Evolutionary conservation across 2,888 invertebrate species (phyloP).

Genomic region (Scaeva pyrastri): DNA sequence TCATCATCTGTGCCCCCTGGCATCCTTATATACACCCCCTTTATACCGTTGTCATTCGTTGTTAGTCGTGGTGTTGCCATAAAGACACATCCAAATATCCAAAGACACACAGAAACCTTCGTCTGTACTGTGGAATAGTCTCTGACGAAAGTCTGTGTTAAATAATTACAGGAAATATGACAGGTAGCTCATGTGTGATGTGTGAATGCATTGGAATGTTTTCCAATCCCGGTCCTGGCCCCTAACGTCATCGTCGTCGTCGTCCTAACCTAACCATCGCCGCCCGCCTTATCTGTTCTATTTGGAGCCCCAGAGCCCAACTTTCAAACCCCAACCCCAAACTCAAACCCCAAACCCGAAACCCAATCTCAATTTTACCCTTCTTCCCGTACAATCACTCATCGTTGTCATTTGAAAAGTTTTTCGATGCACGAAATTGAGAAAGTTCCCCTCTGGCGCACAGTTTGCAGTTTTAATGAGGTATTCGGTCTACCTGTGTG

Average conservation of each 20-base stretch:
- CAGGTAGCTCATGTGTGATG: conserved; percentile 58
- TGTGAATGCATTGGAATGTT: neutral
- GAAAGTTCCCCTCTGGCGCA: conserved; percentile 57
- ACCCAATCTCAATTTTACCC: conserved; percentile 21
- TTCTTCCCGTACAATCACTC: conserved; percentile 40
- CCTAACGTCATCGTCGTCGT: too few relatives aligned
- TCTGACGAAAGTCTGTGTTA: conserved; percentile 59
- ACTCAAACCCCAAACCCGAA: neutral
- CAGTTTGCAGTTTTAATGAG: conserved; percentile 67
- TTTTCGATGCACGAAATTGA: conserved; percentile 66
- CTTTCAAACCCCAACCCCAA: neutral
- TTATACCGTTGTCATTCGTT: neutral
- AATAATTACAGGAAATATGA: conserved; percentile 71
- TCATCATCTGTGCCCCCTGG: neutral
- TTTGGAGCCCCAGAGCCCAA: too few relatives aligned
- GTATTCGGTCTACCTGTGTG: conserved; percentile 45
- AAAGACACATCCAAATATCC: conserved; percentile 11
- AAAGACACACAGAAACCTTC: conserved; percentile 2
- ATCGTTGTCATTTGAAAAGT: conserved; percentile 51
- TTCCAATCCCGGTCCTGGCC: neutral
- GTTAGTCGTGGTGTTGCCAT: neutral
- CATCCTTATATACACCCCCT: neutral
- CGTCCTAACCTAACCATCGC: too few relatives aligned
- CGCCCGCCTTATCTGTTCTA: too few relatives aligned
- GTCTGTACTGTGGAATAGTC: conserved; percentile 61